These are phyloP conservation scores for Sinhomidia bicolor DNA, from an alignment of 2,888 invertebrate genomes.

Conservation along the genomic window DNA sequence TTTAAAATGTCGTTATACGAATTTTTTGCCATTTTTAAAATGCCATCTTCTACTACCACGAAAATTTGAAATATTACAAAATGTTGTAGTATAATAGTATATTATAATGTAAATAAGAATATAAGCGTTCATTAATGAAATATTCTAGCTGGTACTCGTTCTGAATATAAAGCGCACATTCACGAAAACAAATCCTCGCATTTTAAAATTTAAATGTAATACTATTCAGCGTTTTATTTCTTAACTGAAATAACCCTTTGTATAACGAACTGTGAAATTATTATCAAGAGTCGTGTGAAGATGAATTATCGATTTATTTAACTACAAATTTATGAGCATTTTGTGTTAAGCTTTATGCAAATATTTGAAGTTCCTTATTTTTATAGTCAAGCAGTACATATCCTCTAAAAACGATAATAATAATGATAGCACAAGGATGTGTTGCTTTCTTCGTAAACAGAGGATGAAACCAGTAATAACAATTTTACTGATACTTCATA, in stretches of 20 bases:
- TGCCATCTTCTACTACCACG: no score
- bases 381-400: background rate
- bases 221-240: background rate
- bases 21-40: no score
- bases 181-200: no score
- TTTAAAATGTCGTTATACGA: no score
- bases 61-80: no score
- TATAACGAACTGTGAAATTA: background rate
- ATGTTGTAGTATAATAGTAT: no score
- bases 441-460: background rate
- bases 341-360: slow-evolving; percentile 52
- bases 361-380: slow-evolving; percentile 36
- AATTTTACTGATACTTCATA: background rate
- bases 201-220: no score
- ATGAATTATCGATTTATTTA: slow-evolving; percentile 67
- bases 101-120: no score
- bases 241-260: no score
- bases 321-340: slow-evolving; percentile 55
- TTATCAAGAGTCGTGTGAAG: slow-evolving; percentile 32
- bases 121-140: no score
- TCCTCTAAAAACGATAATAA: background rate
- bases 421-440: background rate
- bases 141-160: no score
- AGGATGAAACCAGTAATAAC: background rate
- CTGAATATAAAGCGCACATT: no score